Base-by-base conservation (phyloP, 2,797 vertebrate species). In the Bryconaethiops microstoma region DNA sequence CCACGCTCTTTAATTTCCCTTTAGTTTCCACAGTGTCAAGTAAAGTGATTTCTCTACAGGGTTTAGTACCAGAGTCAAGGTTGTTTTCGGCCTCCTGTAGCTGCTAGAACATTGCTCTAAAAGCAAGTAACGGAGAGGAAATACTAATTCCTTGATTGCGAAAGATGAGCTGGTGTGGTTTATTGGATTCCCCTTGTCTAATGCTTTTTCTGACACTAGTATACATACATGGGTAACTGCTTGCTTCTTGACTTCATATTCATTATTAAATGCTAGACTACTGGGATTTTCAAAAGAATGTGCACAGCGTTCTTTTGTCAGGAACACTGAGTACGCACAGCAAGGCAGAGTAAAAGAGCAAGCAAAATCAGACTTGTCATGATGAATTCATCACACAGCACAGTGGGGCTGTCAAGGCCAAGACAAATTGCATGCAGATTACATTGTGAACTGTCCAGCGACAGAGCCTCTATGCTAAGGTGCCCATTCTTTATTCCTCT, bases 41-140 rank as follows among this genome's bases (percentile, higher is more conserved):
- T 65, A 55, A 80, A 79, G 87, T 82, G 80, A 85, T 88, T 89
- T 85, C 81, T 86, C 76, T 69, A 21, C 19, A 76, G 80, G 83
- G 82, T 87, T 89, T 87, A 85, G 76, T 21, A 71, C 2, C 13
- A 35, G 4, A 83, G 84, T 14, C 5, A 50, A 50, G 67, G 67
- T 69, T 45, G n/a, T 69, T 65, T 64, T 65, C 35, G 7, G 35
- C 39, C 63, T 40, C 7, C 42, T 45, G 42, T 16, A 4, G n/a
- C 40, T 69, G 4, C 42, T 69, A 2, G 40, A 68, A 48, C 40
- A 12, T 7, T 29, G 29, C 62, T 21, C 13, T 45, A 39, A 10
- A 39, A 4, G 39, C 3, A 17, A 67, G 19, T 21, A n/a, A 42
- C 45, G 39, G 19, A 68, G 19, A 50, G 25, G 42, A 50, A 69